These are phyloP conservation scores for Falcaria lacertinaria DNA, from an alignment of 2,888 invertebrate species.

Conservation along the genomic window DNA sequence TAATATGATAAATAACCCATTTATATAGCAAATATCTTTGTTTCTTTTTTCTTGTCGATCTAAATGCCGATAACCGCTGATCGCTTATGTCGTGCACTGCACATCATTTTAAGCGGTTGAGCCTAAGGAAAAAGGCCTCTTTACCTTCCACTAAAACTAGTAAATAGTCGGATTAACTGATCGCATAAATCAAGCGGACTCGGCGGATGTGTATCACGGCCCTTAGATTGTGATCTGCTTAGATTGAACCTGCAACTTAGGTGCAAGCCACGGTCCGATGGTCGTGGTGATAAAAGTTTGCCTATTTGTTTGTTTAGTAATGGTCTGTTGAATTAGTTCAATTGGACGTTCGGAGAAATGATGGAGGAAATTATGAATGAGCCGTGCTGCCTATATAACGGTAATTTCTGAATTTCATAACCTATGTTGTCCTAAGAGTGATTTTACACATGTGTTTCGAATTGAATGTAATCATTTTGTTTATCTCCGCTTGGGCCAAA, in stretches of 20 bases:
- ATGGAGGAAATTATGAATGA: too few relatives aligned
- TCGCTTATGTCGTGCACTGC: slow-evolving; percentile 16
- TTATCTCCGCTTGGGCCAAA: too few relatives aligned
- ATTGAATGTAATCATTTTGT: too few relatives aligned
- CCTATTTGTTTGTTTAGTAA: neutral
- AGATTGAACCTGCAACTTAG: slow-evolving; percentile 21
- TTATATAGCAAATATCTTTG: too few relatives aligned
- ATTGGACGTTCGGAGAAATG: too few relatives aligned
- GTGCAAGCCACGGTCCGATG: neutral
- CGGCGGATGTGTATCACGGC: slow-evolving; percentile 5
- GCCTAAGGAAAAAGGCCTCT: slow-evolving; percentile 64
- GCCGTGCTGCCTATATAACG: too few relatives aligned
- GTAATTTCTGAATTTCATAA: too few relatives aligned
- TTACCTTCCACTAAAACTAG: slow-evolving; percentile 76
- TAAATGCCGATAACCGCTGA: slow-evolving; percentile 6
- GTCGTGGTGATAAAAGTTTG: neutral
- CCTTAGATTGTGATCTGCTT: slow-evolving; percentile 28
- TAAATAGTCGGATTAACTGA: slow-evolving; percentile 75
- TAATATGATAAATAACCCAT: too few relatives aligned
- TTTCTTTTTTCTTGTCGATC: neutral
- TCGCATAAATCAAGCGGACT: slow-evolving; percentile 61
- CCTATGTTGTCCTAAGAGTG: too few relatives aligned
- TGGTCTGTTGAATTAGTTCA: neutral
- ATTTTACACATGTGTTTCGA: too few relatives aligned
- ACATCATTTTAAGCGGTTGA: slow-evolving; percentile 34